A percentile compares a stretch with the other conserved stretches of the same genome.
Conservation (phyloP, 2,888 invertebrate genomes). For the Drepanosiphum platanoidis region DNA sequence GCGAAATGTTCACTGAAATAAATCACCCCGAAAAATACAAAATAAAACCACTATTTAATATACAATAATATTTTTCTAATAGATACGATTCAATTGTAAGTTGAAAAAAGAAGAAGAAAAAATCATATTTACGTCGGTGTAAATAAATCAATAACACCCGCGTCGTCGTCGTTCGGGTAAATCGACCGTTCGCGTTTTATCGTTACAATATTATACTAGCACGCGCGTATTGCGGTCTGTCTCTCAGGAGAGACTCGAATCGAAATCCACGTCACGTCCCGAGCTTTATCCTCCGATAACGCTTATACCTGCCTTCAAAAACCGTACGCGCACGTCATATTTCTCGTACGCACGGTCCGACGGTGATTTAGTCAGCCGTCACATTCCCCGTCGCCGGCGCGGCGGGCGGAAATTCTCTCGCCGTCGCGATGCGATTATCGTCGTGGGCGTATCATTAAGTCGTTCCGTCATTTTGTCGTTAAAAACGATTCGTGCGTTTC, state of each 20-base stretch:
- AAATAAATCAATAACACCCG: no score
- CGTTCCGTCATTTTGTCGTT: no score
- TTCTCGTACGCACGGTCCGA: neutral
- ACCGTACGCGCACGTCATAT: neutral
- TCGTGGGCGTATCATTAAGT: no score
- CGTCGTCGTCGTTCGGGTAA: neutral
- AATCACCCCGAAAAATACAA: no score
- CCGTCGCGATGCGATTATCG: no score
- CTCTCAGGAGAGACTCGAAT: neutral
- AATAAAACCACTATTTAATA: no score
- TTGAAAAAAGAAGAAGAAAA: no score
- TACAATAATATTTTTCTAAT: no score
- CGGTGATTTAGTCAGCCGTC: conserved; percentile 3
- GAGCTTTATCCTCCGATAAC: conserved; percentile 30
- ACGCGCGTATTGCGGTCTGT: neutral
- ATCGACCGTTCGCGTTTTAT: neutral
- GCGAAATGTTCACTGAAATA: no score
- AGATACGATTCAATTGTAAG: no score
- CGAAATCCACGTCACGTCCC: conserved; percentile 6
- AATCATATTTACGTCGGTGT: no score
- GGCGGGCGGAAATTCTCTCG: neutral
- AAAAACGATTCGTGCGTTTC: neutral
- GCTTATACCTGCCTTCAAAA: neutral
- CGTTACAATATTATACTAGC: neutral
- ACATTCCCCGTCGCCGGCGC: neutral